A percentile compares a stretch with the other conserved stretches of the same genome.
phyloP scores from a whole-genome alignment of 2,888 invertebrate species.

The Bembecia ichneumoniformis region DNA sequence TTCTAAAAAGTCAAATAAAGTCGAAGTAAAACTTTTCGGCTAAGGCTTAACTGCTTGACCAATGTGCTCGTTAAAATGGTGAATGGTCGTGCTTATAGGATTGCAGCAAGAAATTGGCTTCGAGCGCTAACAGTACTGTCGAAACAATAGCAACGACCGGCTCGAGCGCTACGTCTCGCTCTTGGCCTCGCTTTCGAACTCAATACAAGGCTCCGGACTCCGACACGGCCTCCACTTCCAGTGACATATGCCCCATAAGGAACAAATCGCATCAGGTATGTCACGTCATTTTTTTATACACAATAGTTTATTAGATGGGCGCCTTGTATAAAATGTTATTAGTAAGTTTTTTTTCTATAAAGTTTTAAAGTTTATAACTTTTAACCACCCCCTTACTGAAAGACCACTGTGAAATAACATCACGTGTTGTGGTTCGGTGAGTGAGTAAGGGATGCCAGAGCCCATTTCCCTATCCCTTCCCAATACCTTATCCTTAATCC shows the following conservation, averaged over 20 bases:
- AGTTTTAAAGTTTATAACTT: too few species aligned
- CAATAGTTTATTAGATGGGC: too few species aligned
- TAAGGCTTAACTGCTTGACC: not conserved
- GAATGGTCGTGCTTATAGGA: slow-evolving; percentile 21
- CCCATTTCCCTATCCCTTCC: too few species aligned
- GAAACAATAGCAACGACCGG: slow-evolving; percentile 43
- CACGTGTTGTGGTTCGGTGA: too few species aligned
- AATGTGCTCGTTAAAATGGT: not conserved
- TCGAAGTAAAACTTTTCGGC: too few species aligned
- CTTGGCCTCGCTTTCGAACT: slow-evolving; percentile 33
- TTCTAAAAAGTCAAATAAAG: too few species aligned
- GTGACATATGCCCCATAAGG: slow-evolving; percentile 71
- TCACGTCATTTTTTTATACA: slow-evolving; percentile 16
- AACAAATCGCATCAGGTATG: slow-evolving; percentile 46
- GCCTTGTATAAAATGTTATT: too few species aligned
- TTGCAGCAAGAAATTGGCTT: slow-evolving; percentile 36
- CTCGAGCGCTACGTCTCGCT: slow-evolving; percentile 28
- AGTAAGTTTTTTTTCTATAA: too few species aligned
- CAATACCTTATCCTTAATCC: too few species aligned
- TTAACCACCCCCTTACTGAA: too few species aligned
- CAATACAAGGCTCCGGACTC: slow-evolving; percentile 26
- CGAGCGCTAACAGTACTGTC: slow-evolving; percentile 36
- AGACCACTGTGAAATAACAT: too few species aligned
- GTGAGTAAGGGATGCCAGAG: too few species aligned
- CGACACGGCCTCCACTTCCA: slow-evolving; percentile 77